Base-by-base conservation (phyloP, 2,888 invertebrate species). In the Gasteruption jaculator region DNA sequence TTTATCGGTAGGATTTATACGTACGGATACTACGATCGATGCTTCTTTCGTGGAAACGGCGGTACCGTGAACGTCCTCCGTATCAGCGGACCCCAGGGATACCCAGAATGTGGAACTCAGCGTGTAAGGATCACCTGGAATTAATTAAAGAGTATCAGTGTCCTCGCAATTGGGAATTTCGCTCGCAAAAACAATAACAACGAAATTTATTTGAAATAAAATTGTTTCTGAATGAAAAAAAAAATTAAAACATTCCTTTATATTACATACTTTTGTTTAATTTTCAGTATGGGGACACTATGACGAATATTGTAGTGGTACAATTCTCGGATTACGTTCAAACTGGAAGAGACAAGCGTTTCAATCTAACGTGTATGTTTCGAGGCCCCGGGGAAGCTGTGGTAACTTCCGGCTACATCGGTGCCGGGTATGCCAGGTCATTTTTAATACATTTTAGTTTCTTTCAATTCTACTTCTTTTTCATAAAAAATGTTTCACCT, bases 241-340 rank as follows among this genome's bases (percentile, higher is more conserved):
- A n/a, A n/a, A n/a, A n/a, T n/a, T n/a, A n/a, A n/a, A n/a, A n/a
- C n/a, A n/a, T n/a, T n/a, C n/a, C n/a, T n/a, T n/a, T n/a, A n/a
- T n/a, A n/a, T n/a, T n/a, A n/a, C n/a, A n/a, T n/a, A n/a, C n/a
- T n/a, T n/a, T n/a, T n/a, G n/a, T 46, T 38, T 45, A 40, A 24
- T 54, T 71, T 68, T n/a, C 71, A 89, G 87, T 91, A 87, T 60
- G 91, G 90, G 4, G 92, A 93, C 61, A 90, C 91, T 4, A 86
- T 92, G 83, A 92, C 92, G 44, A 93, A 92, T 63, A 92, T 93
- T 50, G 90, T 91, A 4, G 91, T 92, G 14, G 91, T 93, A 1
- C 92, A 93, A 68, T 92, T 92, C 74, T 91, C 91, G 54, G 91
- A 93, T 71, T 87, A 86, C 61, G 91, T 93, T 1, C 92, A 92